phyloP scores from a whole-genome alignment of 2,888 invertebrate genomes.

The Blera fallax region DNA sequence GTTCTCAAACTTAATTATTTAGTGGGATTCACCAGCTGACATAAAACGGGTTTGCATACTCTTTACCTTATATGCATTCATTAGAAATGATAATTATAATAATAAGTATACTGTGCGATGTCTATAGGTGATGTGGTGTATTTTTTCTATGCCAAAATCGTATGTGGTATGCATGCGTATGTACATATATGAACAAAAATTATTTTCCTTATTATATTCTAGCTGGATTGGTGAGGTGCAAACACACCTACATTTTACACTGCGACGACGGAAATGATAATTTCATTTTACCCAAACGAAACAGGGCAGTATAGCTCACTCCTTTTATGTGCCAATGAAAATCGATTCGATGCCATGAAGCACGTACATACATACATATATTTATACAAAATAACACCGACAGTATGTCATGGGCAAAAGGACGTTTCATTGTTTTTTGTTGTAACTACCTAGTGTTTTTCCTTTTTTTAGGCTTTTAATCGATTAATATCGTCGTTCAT shows the following conservation, averaged over 20 bases:
- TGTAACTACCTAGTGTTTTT: background rate
- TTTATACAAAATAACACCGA: too few species aligned
- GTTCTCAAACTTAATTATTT: background rate
- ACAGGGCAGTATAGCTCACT: background rate
- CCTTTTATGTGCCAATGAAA: slow-evolving; percentile 18
- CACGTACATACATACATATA: too few species aligned
- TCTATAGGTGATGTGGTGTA: background rate
- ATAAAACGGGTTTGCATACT: background rate
- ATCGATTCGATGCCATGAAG: slow-evolving; percentile 27
- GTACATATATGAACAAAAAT: background rate
- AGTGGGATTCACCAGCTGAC: background rate
- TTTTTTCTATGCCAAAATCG: background rate
- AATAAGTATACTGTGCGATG: background rate
- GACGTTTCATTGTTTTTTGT: background rate
- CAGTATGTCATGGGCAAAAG: background rate
- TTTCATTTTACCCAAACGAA: slow-evolving; percentile 1
- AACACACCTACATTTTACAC: background rate
- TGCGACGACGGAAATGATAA: slow-evolving; percentile 1
- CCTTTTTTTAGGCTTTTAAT: background rate
- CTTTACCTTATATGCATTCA: background rate
- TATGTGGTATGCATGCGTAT: background rate
- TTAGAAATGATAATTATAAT: background rate
- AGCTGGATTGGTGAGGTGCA: background rate
- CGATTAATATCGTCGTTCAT: background rate
- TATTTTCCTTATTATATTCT: background rate